These are phyloP conservation scores for Lepeophtheirus salmonis DNA, from an alignment of 1,140 invertebrate genomes.

Conservation along the genomic window DNA sequence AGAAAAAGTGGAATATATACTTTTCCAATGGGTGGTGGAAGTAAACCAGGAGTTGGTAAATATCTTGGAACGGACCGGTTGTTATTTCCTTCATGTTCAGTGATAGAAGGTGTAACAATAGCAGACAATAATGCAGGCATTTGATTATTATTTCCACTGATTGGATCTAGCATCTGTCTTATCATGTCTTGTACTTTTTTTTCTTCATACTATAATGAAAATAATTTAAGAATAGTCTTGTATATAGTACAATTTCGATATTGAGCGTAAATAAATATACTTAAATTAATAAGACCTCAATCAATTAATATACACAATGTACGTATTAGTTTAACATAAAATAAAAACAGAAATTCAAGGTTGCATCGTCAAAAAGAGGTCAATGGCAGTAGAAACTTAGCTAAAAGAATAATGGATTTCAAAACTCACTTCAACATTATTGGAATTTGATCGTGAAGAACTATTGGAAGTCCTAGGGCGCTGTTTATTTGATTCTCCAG, in stretches of 20 bases:
- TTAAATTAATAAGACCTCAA: no score
- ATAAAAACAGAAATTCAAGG: no score
- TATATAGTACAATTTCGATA: no score
- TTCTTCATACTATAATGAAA: background rate
- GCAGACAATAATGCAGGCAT: constrained; percentile 4
- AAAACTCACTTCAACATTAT: background rate
- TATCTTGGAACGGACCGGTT: constrained; percentile 1
- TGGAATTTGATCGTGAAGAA: no score
- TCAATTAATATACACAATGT: no score
- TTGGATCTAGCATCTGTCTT: background rate
- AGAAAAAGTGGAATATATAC: background rate
- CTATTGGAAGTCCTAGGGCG: background rate
- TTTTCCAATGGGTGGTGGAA: constrained; percentile 1
- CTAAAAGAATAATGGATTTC: no score
- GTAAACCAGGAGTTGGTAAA: background rate
- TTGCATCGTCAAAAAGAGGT: no score
- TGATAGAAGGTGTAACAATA: constrained; percentile 4
- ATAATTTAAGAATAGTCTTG: background rate
- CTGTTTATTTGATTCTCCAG: background rate
- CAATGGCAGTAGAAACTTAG: no score
- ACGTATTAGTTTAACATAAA: no score
- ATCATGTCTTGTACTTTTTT: background rate
- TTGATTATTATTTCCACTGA: background rate
- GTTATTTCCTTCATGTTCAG: constrained; percentile 12
- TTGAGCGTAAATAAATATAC: no score